A percentile compares a stretch with the other conserved stretches of the same genome.
phyloP scores from a whole-genome alignment of 2,888 invertebrate genomes.

The Smittia sp. region DNA sequence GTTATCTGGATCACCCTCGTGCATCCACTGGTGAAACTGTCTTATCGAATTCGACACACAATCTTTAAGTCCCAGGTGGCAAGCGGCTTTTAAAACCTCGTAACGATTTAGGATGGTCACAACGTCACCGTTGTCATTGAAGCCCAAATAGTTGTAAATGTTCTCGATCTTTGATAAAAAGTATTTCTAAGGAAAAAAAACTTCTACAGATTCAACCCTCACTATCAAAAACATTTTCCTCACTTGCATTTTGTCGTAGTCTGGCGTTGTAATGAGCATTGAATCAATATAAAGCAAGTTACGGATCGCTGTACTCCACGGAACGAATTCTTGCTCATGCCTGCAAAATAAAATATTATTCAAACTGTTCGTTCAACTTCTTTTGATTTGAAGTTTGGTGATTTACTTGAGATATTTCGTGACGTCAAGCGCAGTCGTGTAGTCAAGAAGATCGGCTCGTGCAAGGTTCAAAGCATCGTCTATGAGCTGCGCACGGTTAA shows the following conservation, averaged over 20 bases:
- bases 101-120: conserved; percentile 68
- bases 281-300: conserved; percentile 73
- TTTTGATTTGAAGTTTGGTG: no score
- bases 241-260: conserved; percentile 56
- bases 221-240: no score
- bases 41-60: conserved; percentile 71
- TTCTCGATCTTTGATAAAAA: conserved; percentile 63
- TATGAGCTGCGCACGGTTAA: conserved; percentile 82
- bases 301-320: conserved; percentile 80
- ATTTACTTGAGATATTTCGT: conserved; percentile 73
- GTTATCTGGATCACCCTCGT: conserved; percentile 66
- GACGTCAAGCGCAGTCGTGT: conserved; percentile 73
- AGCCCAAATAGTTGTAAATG: conserved; percentile 69
- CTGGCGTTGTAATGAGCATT: conserved; percentile 73
- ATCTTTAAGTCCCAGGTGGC: conserved; percentile 68
- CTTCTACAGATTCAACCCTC: no score
- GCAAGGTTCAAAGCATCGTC: conserved; percentile 84
- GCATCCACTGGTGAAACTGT: conserved; percentile 74
- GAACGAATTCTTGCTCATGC: conserved; percentile 76
- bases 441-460: conserved; percentile 68
- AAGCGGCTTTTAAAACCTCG: conserved; percentile 71
- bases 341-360: no score
- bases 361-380: no score
- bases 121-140: conserved; percentile 65
- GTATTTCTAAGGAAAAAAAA: conserved; percentile 59